Evolutionary conservation across 2,113 vertebrate genomes (phyloP), one percentile per base, ranked within the genome.

Genomic region (Mormoops blainvillei): DNA sequence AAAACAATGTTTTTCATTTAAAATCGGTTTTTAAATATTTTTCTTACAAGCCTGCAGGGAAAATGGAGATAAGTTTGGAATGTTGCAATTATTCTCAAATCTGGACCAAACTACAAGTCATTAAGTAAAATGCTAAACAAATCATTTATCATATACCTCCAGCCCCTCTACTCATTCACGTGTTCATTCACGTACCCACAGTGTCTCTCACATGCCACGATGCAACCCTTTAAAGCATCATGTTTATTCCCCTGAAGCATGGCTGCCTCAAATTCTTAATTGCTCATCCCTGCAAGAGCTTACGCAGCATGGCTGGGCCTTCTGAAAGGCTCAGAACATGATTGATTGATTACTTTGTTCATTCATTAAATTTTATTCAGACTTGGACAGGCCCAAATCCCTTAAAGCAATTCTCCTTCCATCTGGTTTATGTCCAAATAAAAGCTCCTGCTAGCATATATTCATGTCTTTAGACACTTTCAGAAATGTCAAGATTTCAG

Each of bases 361-460:
- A 97, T 93, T 98, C 82, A 95, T 93, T 87, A 95, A 48, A 94
- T 95, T 97, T 91, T 95, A 95, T 89, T 95, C 68, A 78, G 76
- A 94, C 68, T 58, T 94, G 52, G 65, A 38, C 52, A 78, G 38
- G 31, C 70, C 65, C 56, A 93, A 19, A 83, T 81, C 61, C 90
- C 95, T 97, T 87, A 90, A 83, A 96, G 82, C 90, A 96, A 86
- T 91, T 95, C 78, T 91, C 54, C n/a, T 89, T 88, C 31, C 82
- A 61, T 80, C 86, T 93, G 50, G 50, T 83, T 94, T 78, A 83
- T 89, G 91, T 96, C 95, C 96, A 97, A 96, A 92, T 71, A 95
- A 95, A 96, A 97, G 89, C 36, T 84, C 78, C 78, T 65, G 41
- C 15, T 14, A 70, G 82, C 76, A 80, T 91, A 94, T 88, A 74